These are phyloP conservation scores for Julus scanicus DNA, from an alignment of 2,888 invertebrate species.

Conservation along the genomic window DNA sequence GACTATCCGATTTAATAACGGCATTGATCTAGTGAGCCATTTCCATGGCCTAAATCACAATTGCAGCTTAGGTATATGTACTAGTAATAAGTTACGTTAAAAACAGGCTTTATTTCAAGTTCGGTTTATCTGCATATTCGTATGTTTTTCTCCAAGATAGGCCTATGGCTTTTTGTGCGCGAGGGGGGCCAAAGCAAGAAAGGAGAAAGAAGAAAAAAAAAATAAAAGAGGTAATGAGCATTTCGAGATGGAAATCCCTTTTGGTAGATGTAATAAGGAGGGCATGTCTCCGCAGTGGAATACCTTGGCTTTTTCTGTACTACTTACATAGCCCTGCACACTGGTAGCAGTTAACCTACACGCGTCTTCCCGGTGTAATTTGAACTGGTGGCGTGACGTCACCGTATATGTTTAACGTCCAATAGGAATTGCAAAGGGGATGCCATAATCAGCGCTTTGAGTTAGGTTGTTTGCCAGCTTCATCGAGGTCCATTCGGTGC, in stretches of 20 bases:
- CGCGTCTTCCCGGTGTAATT: slow-evolving; percentile 41
- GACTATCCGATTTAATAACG: slow-evolving; percentile 38
- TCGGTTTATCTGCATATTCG: slow-evolving; percentile 11
- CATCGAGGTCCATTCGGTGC: slow-evolving; percentile 51
- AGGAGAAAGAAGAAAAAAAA: background rate
- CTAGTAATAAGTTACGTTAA: background rate
- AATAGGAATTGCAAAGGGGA: slow-evolving; percentile 34
- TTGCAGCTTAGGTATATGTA: background rate
- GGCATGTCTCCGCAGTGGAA: slow-evolving; percentile 6
- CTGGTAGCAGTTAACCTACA: slow-evolving; percentile 48
- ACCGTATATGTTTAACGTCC: slow-evolving; percentile 52
- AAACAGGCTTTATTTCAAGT: slow-evolving; percentile 32
- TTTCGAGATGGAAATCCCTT: slow-evolving; percentile 23
- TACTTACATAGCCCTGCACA: slow-evolving; percentile 19
- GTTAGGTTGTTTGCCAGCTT: slow-evolving; percentile 49
- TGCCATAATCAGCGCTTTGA: slow-evolving; percentile 36
- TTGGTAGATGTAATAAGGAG: slow-evolving; percentile 41
- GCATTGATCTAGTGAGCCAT: slow-evolving; percentile 54
- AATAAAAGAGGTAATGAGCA: slow-evolving; percentile 34
- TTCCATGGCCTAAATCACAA: slow-evolving; percentile 47
- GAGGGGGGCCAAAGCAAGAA: background rate
- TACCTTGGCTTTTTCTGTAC: slow-evolving; percentile 50
- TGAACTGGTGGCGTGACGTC: slow-evolving; percentile 52
- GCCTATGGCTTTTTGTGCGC: background rate
- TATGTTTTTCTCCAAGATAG: background rate